Evolutionary conservation across 2,797 vertebrate species (phyloP), one percentile per base, ranked within the genome.

Genomic region (Peromyscus melanophrys): DNA sequence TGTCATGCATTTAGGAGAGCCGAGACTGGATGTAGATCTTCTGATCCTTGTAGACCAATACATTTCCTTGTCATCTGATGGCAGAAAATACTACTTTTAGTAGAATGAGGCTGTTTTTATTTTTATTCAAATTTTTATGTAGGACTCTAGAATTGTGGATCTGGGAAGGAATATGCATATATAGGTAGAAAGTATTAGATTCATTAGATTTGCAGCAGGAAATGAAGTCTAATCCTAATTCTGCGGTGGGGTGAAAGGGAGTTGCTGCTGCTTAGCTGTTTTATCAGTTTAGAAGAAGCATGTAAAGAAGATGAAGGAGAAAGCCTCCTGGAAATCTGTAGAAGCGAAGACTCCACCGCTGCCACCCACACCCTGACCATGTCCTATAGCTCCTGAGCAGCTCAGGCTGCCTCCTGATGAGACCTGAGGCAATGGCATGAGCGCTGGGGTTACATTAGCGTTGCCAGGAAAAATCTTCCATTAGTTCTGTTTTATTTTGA

Each of bases 401-500:
- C 9, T 92, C 25, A 67, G 71, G 17, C 80, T 93, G 43, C 71
- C 82, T 95, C 4, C 67, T 97, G 69, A 76, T 94, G 78, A 65
- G 76, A 95, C 40, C 57, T 83, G 49, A 78, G 88, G 23, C 85
- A 95, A 61, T 96, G 69, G 87, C 23, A 71, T 81, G 91, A 90
- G 49, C 89, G 94, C 93, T 94, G 91, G 85, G 76, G 69, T 90
- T 92, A 75, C 23, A 63, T 76, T 43, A 83, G 69, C 61, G 90
- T 59, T 52, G 37, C 77, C 90, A 92, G 81, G 90, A 93, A 96
- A 95, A 89, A 65, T 78, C 49, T 92, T 95, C 34, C 80, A 83
- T 92, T 77, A 86, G 67, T 89, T 69, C 67, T 31, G 34, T 94
- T 95, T 95, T 96, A 75, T 97, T 97, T 97, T 95, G 83, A 40